A percentile compares a stretch with the other conserved stretches of the same genome.
phyloP scores from a whole-genome alignment of 2,113 vertebrate species.

The Grammomys surdaster region DNA sequence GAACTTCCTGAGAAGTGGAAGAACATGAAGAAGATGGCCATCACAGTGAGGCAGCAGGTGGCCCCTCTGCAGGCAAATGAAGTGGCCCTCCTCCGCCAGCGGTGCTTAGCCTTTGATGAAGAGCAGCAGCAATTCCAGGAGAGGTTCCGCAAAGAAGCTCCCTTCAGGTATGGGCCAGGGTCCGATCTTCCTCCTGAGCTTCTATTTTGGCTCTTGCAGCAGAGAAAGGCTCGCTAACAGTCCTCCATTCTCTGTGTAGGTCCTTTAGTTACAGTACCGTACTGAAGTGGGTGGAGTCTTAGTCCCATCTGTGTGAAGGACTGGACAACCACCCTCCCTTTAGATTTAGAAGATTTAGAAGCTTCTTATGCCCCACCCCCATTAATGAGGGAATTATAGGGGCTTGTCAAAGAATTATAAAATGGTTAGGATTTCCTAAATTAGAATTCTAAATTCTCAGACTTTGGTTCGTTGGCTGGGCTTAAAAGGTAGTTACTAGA shows the following conservation, averaged over 20 bases:
- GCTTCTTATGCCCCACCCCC: background rate
- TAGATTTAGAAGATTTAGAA: background rate
- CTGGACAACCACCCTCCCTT: background rate
- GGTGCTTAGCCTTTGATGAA: slow-evolving; percentile 89
- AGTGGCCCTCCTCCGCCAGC: slow-evolving; percentile 89
- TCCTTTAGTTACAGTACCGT: background rate
- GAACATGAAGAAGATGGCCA: slow-evolving; percentile 90
- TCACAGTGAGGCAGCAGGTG: slow-evolving; percentile 92
- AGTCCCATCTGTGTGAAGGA: background rate
- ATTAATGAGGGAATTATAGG: background rate
- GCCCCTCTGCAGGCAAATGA: slow-evolving; percentile 93
- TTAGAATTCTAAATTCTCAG: background rate
- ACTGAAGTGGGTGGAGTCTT: background rate
- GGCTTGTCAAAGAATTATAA: background rate
- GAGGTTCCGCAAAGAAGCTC: slow-evolving; percentile 89
- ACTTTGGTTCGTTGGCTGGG: background rate
- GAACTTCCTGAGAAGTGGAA: slow-evolving; percentile 96
- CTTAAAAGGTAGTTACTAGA: background rate
- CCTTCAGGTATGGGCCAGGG: slow-evolving; percentile 90
- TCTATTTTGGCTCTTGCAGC: background rate
- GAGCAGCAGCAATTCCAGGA: slow-evolving; percentile 91
- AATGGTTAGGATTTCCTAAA: background rate
- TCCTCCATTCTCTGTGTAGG: background rate
- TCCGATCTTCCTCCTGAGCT: no score
- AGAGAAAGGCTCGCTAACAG: rapidly evolving